These are phyloP conservation scores for Cinclus cinclus DNA, from an alignment of 2,113 vertebrate species.

Conservation along the genomic window DNA sequence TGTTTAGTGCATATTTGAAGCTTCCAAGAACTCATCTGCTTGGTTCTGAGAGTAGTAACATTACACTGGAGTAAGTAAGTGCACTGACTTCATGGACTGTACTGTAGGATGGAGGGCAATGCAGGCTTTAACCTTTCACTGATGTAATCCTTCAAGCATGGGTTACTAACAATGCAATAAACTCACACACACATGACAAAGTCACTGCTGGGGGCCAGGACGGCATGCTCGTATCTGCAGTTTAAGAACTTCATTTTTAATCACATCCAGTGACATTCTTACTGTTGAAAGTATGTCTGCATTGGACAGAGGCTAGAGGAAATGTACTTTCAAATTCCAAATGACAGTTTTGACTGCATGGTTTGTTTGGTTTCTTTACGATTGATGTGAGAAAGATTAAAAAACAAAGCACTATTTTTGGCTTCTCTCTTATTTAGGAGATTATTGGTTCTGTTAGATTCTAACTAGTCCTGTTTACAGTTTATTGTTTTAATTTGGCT, in stretches of 20 bases:
- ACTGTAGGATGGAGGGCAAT: neutral
- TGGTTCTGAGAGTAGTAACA: neutral
- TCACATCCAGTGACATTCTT: neutral
- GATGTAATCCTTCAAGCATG: neutral
- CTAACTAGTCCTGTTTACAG: neutral
- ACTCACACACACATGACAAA: neutral
- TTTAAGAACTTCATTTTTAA: neutral
- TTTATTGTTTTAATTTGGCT: neutral
- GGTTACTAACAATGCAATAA: neutral
- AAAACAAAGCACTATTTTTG: neutral
- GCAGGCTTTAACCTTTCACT: neutral
- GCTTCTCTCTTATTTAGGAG: neutral
- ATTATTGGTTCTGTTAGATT: neutral
- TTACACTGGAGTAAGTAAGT: neutral
- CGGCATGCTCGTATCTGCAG: fast-evolving
- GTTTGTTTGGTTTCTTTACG: neutral
- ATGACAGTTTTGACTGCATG: neutral
- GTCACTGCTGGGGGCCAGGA: neutral
- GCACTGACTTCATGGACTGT: neutral
- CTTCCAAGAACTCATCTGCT: neutral
- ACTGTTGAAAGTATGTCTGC: neutral
- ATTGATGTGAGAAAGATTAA: neutral
- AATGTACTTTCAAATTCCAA: neutral
- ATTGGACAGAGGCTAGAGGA: neutral
- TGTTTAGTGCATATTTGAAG: neutral